phyloP scores from a whole-genome alignment of 2,888 invertebrate species.

The Luperina nickerlii region DNA sequence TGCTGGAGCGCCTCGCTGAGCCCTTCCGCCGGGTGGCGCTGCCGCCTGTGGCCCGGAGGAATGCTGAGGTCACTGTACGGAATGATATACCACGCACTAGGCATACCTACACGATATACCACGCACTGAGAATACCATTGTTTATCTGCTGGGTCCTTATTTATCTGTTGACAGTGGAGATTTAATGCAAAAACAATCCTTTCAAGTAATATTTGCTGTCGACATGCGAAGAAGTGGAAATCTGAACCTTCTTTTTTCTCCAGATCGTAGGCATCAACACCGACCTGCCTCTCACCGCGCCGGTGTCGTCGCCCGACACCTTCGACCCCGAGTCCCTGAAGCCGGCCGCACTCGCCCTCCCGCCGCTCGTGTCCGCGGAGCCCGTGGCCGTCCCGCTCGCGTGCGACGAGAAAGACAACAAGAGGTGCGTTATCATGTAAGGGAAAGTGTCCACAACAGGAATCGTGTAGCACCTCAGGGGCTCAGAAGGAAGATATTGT shows the following conservation, averaged over 20 bases:
- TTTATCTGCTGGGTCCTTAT: too few relatives aligned
- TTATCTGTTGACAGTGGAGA: too few relatives aligned
- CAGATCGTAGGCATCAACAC: conserved; percentile 88
- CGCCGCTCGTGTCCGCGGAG: conserved; percentile 64
- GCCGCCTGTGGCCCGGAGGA: conserved; percentile 63
- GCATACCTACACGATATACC: too few relatives aligned
- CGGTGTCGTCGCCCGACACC: conserved; percentile 71
- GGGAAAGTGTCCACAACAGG: neutral
- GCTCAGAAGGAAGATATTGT: neutral
- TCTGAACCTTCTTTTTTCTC: neutral
- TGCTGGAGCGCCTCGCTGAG: conserved; percentile 78
- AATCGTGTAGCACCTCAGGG: neutral
- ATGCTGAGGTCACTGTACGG: conserved; percentile 64
- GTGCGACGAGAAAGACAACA: conserved; percentile 33
- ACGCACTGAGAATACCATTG: too few relatives aligned
- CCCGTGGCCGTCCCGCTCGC: conserved; percentile 69
- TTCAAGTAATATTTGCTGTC: neutral
- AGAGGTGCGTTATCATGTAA: conserved; percentile 51
- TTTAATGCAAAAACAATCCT: too few relatives aligned
- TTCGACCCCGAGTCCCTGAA: conserved; percentile 84
- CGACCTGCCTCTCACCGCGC: conserved; percentile 83
- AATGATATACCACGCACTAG: too few relatives aligned
- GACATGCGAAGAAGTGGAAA: neutral
- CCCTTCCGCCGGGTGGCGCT: conserved; percentile 70
- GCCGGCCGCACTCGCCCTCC: conserved; percentile 65